Evolutionary conservation across 2,113 vertebrate species (phyloP).

Genomic region (Protomyctophum bolini): DNA sequence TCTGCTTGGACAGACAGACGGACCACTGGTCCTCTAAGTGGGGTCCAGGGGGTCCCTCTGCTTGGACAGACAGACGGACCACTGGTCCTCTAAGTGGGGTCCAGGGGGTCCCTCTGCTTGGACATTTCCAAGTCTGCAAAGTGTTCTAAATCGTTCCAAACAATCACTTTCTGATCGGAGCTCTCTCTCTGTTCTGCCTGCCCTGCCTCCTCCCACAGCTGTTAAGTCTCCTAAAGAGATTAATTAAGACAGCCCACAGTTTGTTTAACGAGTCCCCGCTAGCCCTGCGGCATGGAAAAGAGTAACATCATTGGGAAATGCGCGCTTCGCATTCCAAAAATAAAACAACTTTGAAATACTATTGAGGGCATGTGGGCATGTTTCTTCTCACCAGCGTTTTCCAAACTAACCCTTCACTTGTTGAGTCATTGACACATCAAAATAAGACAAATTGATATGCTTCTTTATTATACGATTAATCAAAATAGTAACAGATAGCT

Average conservation of each 20-base stretch:
- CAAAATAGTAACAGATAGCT: too few species aligned
- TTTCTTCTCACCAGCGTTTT: too few species aligned
- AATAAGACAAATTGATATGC: too few species aligned
- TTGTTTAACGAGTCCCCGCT: conserved; percentile 64
- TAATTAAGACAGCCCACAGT: conserved; percentile 66
- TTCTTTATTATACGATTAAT: too few species aligned
- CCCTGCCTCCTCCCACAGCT: conserved; percentile 41
- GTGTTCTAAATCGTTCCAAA: conserved; percentile 47
- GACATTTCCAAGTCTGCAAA: conserved; percentile 39
- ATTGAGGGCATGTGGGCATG: conserved; percentile 1
- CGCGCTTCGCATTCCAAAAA: conserved; percentile 35
- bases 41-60: too few species aligned
- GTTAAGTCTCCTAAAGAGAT: conserved; percentile 70
- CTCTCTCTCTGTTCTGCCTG: conserved; percentile 38
- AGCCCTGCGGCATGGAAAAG: conserved; percentile 53
- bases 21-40: too few species aligned
- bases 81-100: too few species aligned
- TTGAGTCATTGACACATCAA: too few species aligned
- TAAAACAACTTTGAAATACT: conserved; percentile 14
- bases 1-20: too few species aligned
- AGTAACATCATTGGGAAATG: conserved; percentile 23
- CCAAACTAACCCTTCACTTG: too few species aligned
- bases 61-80: too few species aligned
- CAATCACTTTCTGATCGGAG: conserved; percentile 31
- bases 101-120: too few species aligned